Conservation (phyloP, 2,797 vertebrate species). For the Huso huso region DNA sequence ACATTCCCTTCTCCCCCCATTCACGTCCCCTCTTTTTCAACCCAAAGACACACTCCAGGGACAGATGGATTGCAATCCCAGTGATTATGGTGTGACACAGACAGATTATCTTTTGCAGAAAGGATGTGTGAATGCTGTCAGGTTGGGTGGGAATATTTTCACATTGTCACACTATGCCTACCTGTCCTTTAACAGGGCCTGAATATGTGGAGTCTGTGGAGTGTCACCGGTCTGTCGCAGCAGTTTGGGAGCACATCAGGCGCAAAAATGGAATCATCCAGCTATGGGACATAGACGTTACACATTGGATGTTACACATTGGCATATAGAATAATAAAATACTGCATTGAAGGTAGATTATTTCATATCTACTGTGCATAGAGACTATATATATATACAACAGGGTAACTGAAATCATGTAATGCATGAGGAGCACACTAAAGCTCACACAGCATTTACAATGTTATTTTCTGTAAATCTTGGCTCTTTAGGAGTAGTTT, state of each 20-base stretch:
- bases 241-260: neutral
- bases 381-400: too few relatives aligned
- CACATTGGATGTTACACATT: too few relatives aligned
- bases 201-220: neutral
- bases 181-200: conserved; percentile 49
- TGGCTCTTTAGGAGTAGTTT: too few relatives aligned
- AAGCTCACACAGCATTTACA: too few relatives aligned
- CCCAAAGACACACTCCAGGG: conserved; percentile 28
- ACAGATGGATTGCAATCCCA: conserved; percentile 53
- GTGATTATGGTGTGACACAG: conserved; percentile 50
- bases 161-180: conserved; percentile 57
- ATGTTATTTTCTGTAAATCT: too few relatives aligned
- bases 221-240: neutral
- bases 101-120: conserved; percentile 59
- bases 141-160: conserved; percentile 61
- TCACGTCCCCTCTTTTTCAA: conserved; percentile 20
- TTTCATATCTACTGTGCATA: too few relatives aligned
- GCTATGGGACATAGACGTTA: too few relatives aligned
- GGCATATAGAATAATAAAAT: too few relatives aligned
- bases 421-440: too few relatives aligned
- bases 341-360: too few relatives aligned
- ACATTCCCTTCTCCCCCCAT: neutral
- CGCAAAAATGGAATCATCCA: neutral
- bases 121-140: conserved; percentile 64
- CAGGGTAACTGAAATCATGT: too few relatives aligned